These are phyloP conservation scores for Takifugu flavidus DNA, from an alignment of 2,113 vertebrate genomes.

Conservation along the genomic window DNA sequence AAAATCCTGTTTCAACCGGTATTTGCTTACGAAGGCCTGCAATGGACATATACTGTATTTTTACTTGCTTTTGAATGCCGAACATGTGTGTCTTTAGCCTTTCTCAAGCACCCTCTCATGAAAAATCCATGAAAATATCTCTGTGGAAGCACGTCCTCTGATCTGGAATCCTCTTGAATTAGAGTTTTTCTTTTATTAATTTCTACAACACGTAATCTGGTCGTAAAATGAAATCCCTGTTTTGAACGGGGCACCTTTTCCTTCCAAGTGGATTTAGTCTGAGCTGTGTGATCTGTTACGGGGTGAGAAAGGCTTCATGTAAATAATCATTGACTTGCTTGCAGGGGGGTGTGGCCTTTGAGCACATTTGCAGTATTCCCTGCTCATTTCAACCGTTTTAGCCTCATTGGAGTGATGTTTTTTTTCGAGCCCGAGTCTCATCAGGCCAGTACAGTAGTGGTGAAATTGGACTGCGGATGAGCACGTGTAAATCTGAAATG, in stretches of 20 bases:
- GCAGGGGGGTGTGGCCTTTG: slow-evolving; percentile 31
- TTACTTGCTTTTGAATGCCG: not conserved
- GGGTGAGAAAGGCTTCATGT: slow-evolving; percentile 8
- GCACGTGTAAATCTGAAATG: slow-evolving; percentile 49
- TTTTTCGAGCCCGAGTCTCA: not conserved
- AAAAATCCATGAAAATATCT: not conserved
- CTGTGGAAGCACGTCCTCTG: too few species aligned
- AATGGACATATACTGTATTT: not conserved
- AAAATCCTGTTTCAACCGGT: not conserved
- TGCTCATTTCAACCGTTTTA: not conserved
- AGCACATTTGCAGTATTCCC: slow-evolving; percentile 8
- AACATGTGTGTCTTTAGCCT: slow-evolving; percentile 3
- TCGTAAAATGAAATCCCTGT: too few species aligned
- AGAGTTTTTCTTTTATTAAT: too few species aligned
- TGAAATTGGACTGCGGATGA: slow-evolving; percentile 39
- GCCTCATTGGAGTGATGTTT: not conserved
- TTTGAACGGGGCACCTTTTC: too few species aligned
- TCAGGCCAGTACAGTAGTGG: not conserved
- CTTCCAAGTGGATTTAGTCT: too few species aligned
- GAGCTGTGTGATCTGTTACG: not conserved
- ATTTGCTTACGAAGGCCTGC: too few species aligned
- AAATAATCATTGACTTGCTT: slow-evolving; percentile 12
- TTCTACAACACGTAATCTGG: too few species aligned
- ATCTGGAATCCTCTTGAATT: too few species aligned
- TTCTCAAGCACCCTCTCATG: not conserved